Evolutionary conservation across 2,797 vertebrate species (phyloP), one percentile per base, ranked within the genome.

Genomic region (Silurus aristotelis): DNA sequence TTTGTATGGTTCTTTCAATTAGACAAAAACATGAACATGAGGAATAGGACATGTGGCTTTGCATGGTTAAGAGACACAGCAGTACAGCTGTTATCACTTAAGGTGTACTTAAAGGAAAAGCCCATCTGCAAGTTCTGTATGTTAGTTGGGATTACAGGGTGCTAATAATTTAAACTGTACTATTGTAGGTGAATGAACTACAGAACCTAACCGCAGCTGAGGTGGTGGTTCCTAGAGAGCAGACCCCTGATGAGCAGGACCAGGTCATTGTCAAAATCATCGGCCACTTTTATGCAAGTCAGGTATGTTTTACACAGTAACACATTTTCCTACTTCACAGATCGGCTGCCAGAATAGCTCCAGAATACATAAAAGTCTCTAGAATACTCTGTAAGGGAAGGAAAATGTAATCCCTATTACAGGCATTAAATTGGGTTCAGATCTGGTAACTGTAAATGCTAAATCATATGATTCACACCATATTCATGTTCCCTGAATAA

Each of bases 241-340:
- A 99, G 94, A 98, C 96, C 0, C 97, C 98, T 0, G 98, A 98
- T 19, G 97, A 99, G 90, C 97, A 98, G 0, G 97, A 98, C 91
- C 97, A 98, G 92, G 97, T 98, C 91, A 96, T 98, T 0, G 97
- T 99, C 84, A 99, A 99, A 94, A 99, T 99, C 94, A 98, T 97
- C 0, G 98, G 98, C 89, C 97, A 99, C 92, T 99, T 99, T 95
- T 99, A 98, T 6, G 97, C 98, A 91, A 99, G 97, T 93, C 97
- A 98, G 97, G 97, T 98, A 92, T 0, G 25, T 84, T 20, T 52
- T 19, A 82, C 6, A 48, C 55, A 8, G 31, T 22, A 84, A 17
- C 22, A 46, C 55, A 25, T 66, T 67, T 52, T 80, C 43, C 12
- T 64, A 5, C 6, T 31, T 80, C 22, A 25, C 19, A 31, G 25